Evolutionary conservation across 2,888 invertebrate species (phyloP), one percentile per base, ranked within the genome.

Genomic region (Liposcelis brunnea): DNA sequence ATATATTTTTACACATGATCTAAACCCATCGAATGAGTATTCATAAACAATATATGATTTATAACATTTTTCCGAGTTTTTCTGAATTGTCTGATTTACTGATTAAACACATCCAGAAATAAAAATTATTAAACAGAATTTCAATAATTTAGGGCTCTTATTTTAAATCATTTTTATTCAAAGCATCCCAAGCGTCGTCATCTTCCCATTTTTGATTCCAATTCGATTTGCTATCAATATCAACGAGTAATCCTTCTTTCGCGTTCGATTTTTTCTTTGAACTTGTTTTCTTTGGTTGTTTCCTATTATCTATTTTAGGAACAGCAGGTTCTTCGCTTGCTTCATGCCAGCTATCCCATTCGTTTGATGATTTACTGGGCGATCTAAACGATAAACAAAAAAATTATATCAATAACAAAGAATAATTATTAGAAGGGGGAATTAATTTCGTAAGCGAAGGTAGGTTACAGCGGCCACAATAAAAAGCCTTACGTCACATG

Each of bases 171-270:
- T 26, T 26, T 54, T 71, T 69, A 60, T 72, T 73, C 51, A 74
- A 58, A 57, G 70, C 67, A 55, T 72, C 68, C 74, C 74, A 74
- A 36, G 72, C 65, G 56, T 72, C 73, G 55, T 74, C 74, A 52
- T 74, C 74, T 44, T 69, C 69, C 60, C 64, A 70, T 53, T 64
- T 67, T 46, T 62, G 61, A 49, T 64, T 60, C 57, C 58, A 60
- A 34, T 52, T 53, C 2, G 52, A 49, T 38, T 47, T 48, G 11
- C 46, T 43, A 16, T 53, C 48, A 42, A 52, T 49, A 47, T 53
- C 50, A 21, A 53, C 50, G 19, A 55, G 49, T 35, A 54, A 40
- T 14, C 52, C 53, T 51, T 62, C 60, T 52, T 63, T 58, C 10
- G 51, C 52, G 42, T 53, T 53, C 19, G 54, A 53, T 43, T 57